Percentiles rank a stretch among this genome's conserved stretches.
Conservation (phyloP, 2,797 vertebrate genomes). For the Todus mexicanus region DNA sequence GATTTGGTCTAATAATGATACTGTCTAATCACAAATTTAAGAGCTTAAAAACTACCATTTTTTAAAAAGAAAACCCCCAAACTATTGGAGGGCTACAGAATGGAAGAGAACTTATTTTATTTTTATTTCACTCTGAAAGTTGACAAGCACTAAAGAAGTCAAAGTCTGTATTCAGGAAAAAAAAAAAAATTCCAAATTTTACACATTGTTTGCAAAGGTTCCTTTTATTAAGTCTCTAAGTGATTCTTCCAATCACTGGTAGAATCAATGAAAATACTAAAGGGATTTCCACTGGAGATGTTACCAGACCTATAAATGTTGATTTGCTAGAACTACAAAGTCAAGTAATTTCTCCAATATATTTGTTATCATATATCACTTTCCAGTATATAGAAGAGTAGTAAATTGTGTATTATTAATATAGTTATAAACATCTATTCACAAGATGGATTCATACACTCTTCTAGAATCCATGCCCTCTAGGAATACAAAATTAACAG, state of each 20-base stretch:
- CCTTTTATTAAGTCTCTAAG: neutral
- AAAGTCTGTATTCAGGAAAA: conserved; percentile 55
- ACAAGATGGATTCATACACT: neutral
- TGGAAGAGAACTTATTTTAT: conserved; percentile 1
- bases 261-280: conserved; percentile 52
- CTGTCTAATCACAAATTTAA: conserved; percentile 51
- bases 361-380: neutral
- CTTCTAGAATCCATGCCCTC: neutral
- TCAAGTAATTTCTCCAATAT: neutral
- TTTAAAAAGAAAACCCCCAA: neutral
- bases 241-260: conserved; percentile 52
- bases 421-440: conserved; percentile 46
- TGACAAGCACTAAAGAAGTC: conserved; percentile 32
- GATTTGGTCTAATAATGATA: conserved; percentile 13
- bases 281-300: conserved; percentile 42
- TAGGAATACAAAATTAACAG: neutral
- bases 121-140: conserved; percentile 55
- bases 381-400: neutral
- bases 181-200: conserved; percentile 57
- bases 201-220: conserved; percentile 51
- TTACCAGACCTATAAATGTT: neutral
- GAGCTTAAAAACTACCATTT: neutral
- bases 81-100: neutral
- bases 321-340: conserved; percentile 40
- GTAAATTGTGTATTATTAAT: conserved; percentile 46